Conservation (phyloP, 1,140 invertebrate genomes). For the Mylabris phalerata region DNA sequence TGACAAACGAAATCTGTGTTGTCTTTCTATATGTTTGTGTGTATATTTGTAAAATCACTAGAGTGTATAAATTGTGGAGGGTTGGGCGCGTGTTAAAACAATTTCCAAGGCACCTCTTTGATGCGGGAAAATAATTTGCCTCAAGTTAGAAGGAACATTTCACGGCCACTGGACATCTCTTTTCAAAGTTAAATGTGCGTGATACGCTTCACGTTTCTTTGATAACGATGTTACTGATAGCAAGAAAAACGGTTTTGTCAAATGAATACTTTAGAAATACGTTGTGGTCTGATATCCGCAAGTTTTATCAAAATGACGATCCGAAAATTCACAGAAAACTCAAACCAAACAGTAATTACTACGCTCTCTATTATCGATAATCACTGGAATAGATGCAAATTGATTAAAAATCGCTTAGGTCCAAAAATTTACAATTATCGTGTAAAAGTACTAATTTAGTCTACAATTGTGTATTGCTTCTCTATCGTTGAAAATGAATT, state of each 20-base stretch:
- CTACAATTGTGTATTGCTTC: too few relatives aligned
- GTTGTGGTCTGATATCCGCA: too few relatives aligned
- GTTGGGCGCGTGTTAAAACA: constrained; percentile 33
- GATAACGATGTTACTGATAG: constrained; percentile 21
- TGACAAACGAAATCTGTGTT: too few relatives aligned
- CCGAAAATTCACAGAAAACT: too few relatives aligned
- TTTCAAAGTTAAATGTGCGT: constrained; percentile 29
- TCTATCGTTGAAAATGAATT: too few relatives aligned
- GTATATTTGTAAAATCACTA: constrained; percentile 9
- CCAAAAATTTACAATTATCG: too few relatives aligned
- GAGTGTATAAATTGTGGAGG: constrained; percentile 20
- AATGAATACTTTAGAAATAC: background rate
- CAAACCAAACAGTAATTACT: too few relatives aligned
- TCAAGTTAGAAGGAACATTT: constrained; percentile 35
- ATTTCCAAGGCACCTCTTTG: constrained; percentile 34
- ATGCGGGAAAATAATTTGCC: constrained; percentile 36
- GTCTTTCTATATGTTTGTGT: background rate
- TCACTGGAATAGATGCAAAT: too few relatives aligned
- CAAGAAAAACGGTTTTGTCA: constrained; percentile 9
- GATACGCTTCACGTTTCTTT: constrained; percentile 13
- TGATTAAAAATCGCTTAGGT: too few relatives aligned
- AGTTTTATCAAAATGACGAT: too few relatives aligned
- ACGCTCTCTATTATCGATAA: too few relatives aligned
- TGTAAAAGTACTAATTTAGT: too few relatives aligned
- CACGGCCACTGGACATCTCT: constrained; percentile 28